Conservation (phyloP, 2,113 vertebrate genomes). For the Cynopterus brachyotis region DNA sequence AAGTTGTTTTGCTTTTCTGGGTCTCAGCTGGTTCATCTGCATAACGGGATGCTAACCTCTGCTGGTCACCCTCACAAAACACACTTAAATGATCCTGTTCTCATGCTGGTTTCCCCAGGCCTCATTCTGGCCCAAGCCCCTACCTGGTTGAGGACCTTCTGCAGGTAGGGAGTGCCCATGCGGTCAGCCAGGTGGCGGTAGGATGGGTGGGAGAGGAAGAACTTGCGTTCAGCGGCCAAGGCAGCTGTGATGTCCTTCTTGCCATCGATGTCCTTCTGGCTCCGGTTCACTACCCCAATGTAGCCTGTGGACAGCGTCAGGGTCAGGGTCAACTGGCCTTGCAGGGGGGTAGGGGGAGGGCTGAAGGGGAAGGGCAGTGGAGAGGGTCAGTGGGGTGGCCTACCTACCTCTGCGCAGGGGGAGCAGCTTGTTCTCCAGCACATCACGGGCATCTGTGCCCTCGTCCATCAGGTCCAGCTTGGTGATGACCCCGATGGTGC, state of each 20-base stretch:
- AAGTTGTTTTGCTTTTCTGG: not conserved
- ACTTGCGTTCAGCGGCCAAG: conserved; percentile 96
- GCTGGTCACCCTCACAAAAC: not conserved
- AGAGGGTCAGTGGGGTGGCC: not conserved
- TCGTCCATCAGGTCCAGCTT: conserved; percentile 99
- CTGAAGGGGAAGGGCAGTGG: not conserved
- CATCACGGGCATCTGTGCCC: conserved; percentile 96
- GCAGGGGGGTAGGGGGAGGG: accelerated
- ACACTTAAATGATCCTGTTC: not conserved
- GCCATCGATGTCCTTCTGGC: conserved; percentile 99
- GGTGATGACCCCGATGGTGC: conserved; percentile 98
- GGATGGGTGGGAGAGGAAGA: conserved; percentile 95
- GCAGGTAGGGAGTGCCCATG: conserved; percentile 97
- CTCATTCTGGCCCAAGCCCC: not conserved
- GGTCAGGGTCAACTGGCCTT: not conserved
- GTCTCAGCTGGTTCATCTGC: not conserved
- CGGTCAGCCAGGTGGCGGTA: conserved; percentile 99
- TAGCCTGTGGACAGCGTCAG: conserved; percentile 86
- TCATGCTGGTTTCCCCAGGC: not conserved
- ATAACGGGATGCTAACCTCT: not conserved
- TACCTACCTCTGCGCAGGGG: conserved; percentile 93
- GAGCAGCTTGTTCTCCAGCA: conserved; percentile 97
- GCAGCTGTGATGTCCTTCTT: conserved; percentile 97
- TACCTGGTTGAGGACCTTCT: conserved; percentile 98
- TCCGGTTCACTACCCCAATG: conserved; percentile 97